phyloP scores from a whole-genome alignment of 2,113 vertebrate genomes.

The Tonatia bakeri region DNA sequence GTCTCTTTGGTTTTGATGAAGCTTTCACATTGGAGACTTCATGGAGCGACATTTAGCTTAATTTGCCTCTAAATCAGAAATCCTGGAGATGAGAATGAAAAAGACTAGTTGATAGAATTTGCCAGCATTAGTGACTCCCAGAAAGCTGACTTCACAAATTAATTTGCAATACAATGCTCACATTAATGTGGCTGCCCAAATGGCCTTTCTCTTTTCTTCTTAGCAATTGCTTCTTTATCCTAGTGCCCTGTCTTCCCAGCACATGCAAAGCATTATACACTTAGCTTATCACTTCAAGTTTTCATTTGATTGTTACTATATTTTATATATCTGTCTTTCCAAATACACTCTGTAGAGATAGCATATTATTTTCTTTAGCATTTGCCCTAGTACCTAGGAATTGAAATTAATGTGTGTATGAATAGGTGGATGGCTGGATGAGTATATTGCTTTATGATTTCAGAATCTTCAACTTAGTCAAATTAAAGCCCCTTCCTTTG shows the following conservation, averaged over 20 bases:
- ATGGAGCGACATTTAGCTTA: not conserved
- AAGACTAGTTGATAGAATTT: conserved; percentile 13
- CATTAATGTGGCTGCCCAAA: conserved; percentile 31
- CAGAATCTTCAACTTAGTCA: not conserved
- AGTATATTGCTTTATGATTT: not conserved
- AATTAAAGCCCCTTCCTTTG: not conserved
- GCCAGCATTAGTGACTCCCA: conserved; percentile 37
- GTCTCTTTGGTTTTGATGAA: not conserved
- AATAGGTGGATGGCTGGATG: not conserved
- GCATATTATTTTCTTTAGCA: conserved; percentile 39
- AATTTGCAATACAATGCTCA: conserved; percentile 23
- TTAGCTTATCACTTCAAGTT: conserved; percentile 32
- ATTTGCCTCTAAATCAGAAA: conserved; percentile 49
- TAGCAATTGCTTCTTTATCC: not conserved
- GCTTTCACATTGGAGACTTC: not conserved
- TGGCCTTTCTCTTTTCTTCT: conserved; percentile 20
- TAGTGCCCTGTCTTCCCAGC: not conserved
- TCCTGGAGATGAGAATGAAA: conserved; percentile 26
- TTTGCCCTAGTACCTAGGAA: not conserved
- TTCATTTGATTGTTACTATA: conserved; percentile 41
- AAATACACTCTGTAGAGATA: conserved; percentile 12
- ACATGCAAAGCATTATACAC: not conserved
- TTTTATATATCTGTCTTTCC: conserved; percentile 28
- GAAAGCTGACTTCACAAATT: conserved; percentile 51
- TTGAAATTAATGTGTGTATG: conserved; percentile 9